These are phyloP conservation scores for Spodoptera frugiperda DNA, from an alignment of 1,140 invertebrate genomes.

Conservation along the genomic window DNA sequence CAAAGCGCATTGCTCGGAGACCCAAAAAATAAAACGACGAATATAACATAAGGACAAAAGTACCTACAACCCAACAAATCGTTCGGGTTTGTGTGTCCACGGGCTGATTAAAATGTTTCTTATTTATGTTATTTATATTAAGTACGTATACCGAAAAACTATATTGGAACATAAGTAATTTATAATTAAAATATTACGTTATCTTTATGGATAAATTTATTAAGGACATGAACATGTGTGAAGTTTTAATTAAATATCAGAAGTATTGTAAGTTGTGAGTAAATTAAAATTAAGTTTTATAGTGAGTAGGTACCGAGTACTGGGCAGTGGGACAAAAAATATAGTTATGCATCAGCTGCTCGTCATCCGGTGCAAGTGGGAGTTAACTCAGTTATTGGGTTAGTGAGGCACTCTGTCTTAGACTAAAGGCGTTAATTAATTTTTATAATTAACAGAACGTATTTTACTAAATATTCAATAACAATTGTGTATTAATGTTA, in stretches of 20 bases:
- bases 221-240: conserved; percentile 8
- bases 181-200: conserved; percentile 37
- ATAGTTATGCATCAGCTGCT: conserved; percentile 37
- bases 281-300: conserved; percentile 18
- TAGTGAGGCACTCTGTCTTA: neutral
- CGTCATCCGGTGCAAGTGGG: conserved; percentile 6
- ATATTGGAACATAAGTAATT: conserved; percentile 8
- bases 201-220: conserved; percentile 24
- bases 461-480: too few relatives aligned
- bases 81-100: conserved; percentile 39
- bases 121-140: conserved; percentile 54
- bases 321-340: conserved; percentile 3
- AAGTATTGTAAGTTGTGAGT: conserved; percentile 3
- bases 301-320: neutral
- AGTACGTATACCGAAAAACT: conserved; percentile 29
- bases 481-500: too few relatives aligned
- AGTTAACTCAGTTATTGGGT: conserved; percentile 17
- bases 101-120: conserved; percentile 37
- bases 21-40: conserved; percentile 68
- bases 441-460: too few relatives aligned
- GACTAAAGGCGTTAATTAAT: too few relatives aligned
- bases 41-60: conserved; percentile 64
- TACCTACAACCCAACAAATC: conserved; percentile 52
- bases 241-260: conserved; percentile 34
- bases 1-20: conserved; percentile 63